These are phyloP conservation scores for Halotydeus destructor DNA, from an alignment of 1,140 invertebrate species.

Conservation along the genomic window DNA sequence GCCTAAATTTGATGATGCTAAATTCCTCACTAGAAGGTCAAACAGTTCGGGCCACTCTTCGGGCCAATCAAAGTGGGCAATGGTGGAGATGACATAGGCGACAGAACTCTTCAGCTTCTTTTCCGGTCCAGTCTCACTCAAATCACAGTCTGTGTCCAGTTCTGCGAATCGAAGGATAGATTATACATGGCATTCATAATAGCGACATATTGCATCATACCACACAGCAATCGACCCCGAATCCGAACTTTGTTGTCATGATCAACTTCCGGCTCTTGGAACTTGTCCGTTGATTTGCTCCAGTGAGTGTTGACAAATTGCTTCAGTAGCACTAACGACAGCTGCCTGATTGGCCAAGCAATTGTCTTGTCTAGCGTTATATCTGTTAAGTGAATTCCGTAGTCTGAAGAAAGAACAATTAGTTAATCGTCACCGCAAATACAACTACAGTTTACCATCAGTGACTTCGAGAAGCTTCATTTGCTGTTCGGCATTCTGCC, in stretches of 20 bases:
- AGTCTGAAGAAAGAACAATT: conserved; percentile 31
- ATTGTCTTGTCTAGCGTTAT: conserved; percentile 43
- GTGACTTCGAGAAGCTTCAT: conserved; percentile 45
- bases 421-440: no score
- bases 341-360: conserved; percentile 39
- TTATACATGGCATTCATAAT: no score
- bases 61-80: conserved; percentile 58
- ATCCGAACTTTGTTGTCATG: conserved; percentile 17
- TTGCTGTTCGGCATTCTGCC: conserved; percentile 38
- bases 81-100: conserved; percentile 48
- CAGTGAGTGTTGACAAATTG: conserved; percentile 56
- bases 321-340: conserved; percentile 47
- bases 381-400: conserved; percentile 48
- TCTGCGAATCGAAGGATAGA: no score
- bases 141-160: neutral
- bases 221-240: conserved; percentile 5
- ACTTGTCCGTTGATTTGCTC: conserved; percentile 37
- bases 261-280: conserved; percentile 35
- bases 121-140: neutral
- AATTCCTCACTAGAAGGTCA: conserved; percentile 41
- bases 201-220: neutral
- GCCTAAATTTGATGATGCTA: conserved; percentile 27
- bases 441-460: conserved; percentile 28
- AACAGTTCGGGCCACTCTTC: conserved; percentile 52
- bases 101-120: conserved; percentile 37